phyloP scores from a whole-genome alignment of 2,888 invertebrate genomes.

The Trileptium ribeirensis region DNA sequence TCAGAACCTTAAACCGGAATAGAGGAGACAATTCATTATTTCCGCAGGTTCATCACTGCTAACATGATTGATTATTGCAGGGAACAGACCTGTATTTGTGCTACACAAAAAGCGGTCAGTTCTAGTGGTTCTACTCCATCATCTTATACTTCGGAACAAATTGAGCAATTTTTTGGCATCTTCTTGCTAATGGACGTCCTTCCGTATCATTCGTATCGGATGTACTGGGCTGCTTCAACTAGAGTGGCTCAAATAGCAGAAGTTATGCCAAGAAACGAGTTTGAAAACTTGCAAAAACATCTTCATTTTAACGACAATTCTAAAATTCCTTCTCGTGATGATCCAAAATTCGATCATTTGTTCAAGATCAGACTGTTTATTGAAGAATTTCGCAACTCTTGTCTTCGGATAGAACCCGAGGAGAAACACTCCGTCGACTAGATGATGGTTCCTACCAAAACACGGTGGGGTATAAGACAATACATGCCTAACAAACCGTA shows the following conservation, averaged over 20 bases:
- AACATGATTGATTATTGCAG: background rate
- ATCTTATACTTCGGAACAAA: too few species aligned
- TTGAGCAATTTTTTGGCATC: background rate
- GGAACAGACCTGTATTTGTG: background rate
- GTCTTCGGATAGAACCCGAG: background rate
- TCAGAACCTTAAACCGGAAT: background rate
- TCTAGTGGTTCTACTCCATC: background rate
- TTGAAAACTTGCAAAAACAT: background rate
- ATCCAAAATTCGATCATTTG: background rate
- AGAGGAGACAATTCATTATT: background rate
- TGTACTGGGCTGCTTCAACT: background rate
- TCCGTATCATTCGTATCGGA: background rate
- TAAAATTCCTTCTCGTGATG: background rate
- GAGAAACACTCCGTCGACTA: background rate
- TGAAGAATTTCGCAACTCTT: background rate
- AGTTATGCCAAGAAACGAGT: background rate
- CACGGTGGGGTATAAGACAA: background rate
- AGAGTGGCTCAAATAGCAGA: background rate
- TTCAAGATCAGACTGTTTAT: background rate
- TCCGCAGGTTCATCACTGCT: background rate
- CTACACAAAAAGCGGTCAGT: background rate
- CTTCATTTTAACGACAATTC: background rate
- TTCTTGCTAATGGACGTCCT: background rate
- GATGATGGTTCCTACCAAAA: background rate
- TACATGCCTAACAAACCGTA: background rate